phyloP scores from a whole-genome alignment of 2,888 invertebrate genomes.

The Tenthredo mesomela region DNA sequence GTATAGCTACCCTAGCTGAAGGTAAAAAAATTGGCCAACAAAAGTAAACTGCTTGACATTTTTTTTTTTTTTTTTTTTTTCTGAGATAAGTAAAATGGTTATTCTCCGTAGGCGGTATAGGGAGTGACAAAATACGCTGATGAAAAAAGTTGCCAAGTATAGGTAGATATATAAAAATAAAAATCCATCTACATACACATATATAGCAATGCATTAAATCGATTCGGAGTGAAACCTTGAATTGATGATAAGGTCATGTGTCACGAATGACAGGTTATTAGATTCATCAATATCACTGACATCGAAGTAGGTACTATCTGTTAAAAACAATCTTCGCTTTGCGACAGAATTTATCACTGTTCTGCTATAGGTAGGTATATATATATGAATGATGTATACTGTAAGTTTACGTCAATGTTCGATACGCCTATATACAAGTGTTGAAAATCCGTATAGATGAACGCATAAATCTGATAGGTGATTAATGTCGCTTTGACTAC shows the following conservation, averaged over 20 bases:
- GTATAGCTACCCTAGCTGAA: not conserved
- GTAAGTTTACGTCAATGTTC: not conserved
- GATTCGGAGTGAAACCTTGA: not conserved
- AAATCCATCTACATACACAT: not conserved
- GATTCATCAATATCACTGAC: conserved; percentile 29
- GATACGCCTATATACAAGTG: not conserved
- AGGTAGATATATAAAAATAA: not conserved
- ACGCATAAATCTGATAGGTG: not conserved
- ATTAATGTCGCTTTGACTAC: not conserved
- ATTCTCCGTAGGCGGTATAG: not conserved
- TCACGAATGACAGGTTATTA: conserved; percentile 33
- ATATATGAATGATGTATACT: not conserved
- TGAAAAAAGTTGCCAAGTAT: not conserved
- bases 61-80: not conserved
- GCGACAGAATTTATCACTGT: not conserved
- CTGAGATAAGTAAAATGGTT: not conserved
- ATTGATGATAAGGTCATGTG: conserved; percentile 26
- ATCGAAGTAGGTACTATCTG: not conserved
- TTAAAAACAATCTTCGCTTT: not conserved
- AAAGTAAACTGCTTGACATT: not conserved
- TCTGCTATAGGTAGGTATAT: too few relatives aligned
- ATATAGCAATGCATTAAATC: not conserved
- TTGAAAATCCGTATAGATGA: not conserved
- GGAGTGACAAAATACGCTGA: conserved; percentile 10
- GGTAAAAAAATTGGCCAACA: conserved; percentile 1